phyloP scores from a whole-genome alignment of 2,888 invertebrate genomes.

The Cheilosia soror region DNA sequence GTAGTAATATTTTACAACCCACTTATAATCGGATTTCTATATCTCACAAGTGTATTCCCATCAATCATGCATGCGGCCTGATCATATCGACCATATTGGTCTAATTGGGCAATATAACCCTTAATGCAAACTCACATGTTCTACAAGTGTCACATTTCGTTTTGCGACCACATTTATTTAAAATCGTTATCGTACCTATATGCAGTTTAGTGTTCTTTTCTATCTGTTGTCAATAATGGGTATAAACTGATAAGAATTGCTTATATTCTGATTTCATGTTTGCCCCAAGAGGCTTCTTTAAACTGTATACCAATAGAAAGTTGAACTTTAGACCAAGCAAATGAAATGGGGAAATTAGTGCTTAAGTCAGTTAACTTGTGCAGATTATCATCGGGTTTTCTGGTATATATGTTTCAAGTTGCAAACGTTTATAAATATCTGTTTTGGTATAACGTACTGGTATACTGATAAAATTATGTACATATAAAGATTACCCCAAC shows the following conservation, averaged over 20 bases:
- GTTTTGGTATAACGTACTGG: not conserved
- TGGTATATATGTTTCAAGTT: not conserved
- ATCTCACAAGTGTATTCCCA: too few relatives aligned
- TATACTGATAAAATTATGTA: constrained; percentile 1
- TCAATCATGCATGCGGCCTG: too few relatives aligned
- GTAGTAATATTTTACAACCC: too few relatives aligned
- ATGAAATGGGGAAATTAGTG: constrained; percentile 5
- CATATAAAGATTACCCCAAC: not conserved
- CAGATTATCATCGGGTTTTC: constrained; percentile 1
- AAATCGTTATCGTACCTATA: not conserved
- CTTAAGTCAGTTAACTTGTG: constrained; percentile 7
- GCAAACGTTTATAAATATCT: constrained; percentile 15
- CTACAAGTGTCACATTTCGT: not conserved
- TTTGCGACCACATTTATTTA: not conserved
- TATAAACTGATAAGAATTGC: constrained; percentile 5
- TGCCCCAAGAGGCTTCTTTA: not conserved
- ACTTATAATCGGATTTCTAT: too few relatives aligned
- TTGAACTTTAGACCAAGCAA: constrained; percentile 3
- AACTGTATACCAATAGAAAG: not conserved
- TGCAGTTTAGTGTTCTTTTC: not conserved
- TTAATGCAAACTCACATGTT: too few relatives aligned
- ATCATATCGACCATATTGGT: too few relatives aligned
- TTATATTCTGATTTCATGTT: not conserved
- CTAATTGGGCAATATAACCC: too few relatives aligned
- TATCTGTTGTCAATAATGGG: constrained; percentile 1